These are phyloP conservation scores for Petroica traversi DNA, from an alignment of 2,113 vertebrate species.

Conservation along the genomic window DNA sequence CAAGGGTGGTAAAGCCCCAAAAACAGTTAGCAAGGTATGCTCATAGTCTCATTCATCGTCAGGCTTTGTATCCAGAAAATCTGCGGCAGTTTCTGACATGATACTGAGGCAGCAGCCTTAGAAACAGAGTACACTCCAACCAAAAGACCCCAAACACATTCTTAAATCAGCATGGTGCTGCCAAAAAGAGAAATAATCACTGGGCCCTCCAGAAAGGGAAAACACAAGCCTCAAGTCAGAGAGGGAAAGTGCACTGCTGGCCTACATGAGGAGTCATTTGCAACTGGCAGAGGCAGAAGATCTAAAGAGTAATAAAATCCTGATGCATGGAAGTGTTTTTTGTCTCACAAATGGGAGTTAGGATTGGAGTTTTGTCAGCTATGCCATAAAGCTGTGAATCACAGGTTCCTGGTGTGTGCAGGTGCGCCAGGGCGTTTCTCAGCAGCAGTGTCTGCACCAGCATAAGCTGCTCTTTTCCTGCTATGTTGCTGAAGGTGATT, in stretches of 20 bases:
- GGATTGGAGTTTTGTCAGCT: background rate
- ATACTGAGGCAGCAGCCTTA: background rate
- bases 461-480: background rate
- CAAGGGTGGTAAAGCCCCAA: background rate
- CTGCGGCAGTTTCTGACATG: background rate
- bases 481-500: background rate
- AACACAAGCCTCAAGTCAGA: background rate
- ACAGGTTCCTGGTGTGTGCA: background rate
- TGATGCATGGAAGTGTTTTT: background rate
- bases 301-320: background rate
- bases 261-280: background rate
- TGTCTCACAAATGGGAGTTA: background rate
- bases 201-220: background rate
- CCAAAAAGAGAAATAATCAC: background rate
- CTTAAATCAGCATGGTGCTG: background rate
- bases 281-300: constrained; percentile 31
- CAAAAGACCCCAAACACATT: background rate
- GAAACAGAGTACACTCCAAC: background rate
- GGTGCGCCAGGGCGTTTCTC: background rate
- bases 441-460: background rate
- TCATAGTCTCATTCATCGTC: background rate
- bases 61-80: background rate
- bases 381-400: constrained; percentile 21
- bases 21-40: background rate
- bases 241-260: background rate